Evolutionary conservation across 2,888 invertebrate genomes (phyloP), one percentile per base, ranked within the genome.

Genomic region (Hermaeophaga mercurialis): DNA sequence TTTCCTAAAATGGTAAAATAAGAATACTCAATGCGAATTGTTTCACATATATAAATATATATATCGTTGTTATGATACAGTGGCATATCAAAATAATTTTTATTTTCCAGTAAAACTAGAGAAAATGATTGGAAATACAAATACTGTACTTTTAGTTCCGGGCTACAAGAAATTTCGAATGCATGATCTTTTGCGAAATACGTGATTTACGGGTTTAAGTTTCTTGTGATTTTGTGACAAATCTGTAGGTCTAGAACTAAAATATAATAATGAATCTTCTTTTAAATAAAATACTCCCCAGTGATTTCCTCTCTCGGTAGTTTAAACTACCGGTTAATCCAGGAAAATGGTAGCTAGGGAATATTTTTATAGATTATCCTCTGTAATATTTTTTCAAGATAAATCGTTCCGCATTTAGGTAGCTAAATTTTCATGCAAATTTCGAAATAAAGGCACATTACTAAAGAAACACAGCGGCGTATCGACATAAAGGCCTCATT

Each of bases 301-400:
- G n/a, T n/a, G n/a, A n/a, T n/a, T n/a, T n/a, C 7, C 38, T 15
- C 15, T n/a, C n/a, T 15, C 38, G 14, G 38, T 15, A 38, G 15
- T 38, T 38, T 38, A 38, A 38, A 38, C 17, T 38, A 38, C 38
- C 17, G 38, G 17, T 17, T 38, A 38, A 38, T 38, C 15, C 38
- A 38, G 38, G 38, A 38, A 38, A 28, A 17, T 14, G 8, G 38
- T 15, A 38, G 15, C 18, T 38, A 18, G 9, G 12, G 38, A 38
- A 38, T 38, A 38, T 38, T 15, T 38, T 17, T 38, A 15, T 38
- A 17, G 15, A 18, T 38, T 38, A 38, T 38, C 38, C 15, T 38
- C 17, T 12, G 12, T 17, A 17, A 38, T 38, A 18, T 38, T 38
- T 38, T 38, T 38, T 15, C 6, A 38, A 38, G 38, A 38, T n/a